Evolutionary conservation across 2,113 vertebrate species (phyloP).

Genomic region (Anarhynchus alexandrinus): DNA sequence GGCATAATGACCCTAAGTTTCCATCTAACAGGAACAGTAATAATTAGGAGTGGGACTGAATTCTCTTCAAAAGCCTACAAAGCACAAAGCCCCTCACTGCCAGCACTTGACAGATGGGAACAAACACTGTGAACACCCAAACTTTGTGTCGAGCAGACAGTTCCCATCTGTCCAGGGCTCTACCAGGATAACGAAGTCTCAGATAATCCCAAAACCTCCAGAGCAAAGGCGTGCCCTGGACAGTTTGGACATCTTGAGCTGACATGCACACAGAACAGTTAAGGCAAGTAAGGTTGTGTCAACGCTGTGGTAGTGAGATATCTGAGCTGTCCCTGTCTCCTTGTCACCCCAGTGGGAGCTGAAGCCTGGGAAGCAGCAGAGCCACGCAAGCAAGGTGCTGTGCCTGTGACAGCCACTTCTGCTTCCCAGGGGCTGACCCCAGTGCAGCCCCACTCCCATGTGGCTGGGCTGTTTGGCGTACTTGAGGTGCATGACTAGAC

Average conservation of each 20-base stretch:
- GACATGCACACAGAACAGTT: background rate
- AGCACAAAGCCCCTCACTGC: background rate
- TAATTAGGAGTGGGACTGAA: background rate
- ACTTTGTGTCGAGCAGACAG: background rate
- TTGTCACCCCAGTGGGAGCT: accelerated
- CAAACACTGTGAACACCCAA: background rate
- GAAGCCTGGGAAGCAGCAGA: background rate
- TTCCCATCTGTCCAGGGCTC: background rate
- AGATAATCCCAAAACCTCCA: background rate
- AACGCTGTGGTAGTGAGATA: background rate
- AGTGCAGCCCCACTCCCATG: background rate
- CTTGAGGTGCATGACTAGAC: accelerated
- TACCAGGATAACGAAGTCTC: background rate
- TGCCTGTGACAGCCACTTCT: background rate
- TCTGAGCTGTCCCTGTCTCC: background rate
- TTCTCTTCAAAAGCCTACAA: background rate
- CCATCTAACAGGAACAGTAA: background rate
- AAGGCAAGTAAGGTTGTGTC: background rate
- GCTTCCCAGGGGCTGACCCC: background rate
- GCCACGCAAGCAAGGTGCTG: accelerated
- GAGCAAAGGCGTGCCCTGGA: background rate
- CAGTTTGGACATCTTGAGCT: background rate
- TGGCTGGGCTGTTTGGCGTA: background rate
- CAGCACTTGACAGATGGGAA: background rate
- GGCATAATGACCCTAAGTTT: background rate